Evolutionary conservation across 2,113 vertebrate genomes (phyloP), one percentile per base, ranked within the genome.

Genomic region (Okapia johnstoni): DNA sequence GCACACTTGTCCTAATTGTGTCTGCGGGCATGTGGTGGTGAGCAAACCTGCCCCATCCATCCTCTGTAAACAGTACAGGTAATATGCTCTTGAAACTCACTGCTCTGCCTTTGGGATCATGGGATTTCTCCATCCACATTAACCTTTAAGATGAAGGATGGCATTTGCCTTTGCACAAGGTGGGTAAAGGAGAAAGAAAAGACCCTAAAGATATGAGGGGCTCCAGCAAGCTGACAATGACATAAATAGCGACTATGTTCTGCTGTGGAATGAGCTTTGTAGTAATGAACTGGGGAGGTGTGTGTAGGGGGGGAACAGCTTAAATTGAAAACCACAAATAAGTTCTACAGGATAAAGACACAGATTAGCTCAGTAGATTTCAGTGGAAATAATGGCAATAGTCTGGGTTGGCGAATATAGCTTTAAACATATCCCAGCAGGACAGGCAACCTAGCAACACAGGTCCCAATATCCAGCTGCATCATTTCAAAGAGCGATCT

Each of bases 1-100:
- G 88, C 90, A 90, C 80, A 95, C 87, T 98, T 98, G 94, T 98
- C 97, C 97, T 98, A 97, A 98, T 98, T 99, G 98, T 97, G 97
- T 97, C 50, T 94, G 83, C 88, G 97, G 96, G 89, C 94, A 89
- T 98, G 95, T 94, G 94, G 95, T 88, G 90, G 84, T 61, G 36
- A 98, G 80, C 87, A 96, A 93, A 96, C 85, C 90, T 88, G 95
- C 97, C 96, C 97, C 54, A 87, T 93, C 90, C 63, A 43, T 73
- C 80, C 88, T 55, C 77, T 96, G 83, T 95, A 98, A 98, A 97
- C 81, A 98, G 95, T 84, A 55, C 77, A 97, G 94, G 94, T 97
- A 97, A 97, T 98, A 97, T 86, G 86, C 60, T 97, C 77, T 46
- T 28, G 88, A 92, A 98, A 98, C 97, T 97, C 87, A 81, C 77